These are phyloP conservation scores for Ophion ventricosus DNA, from an alignment of 2,888 invertebrate genomes.

Conservation along the genomic window DNA sequence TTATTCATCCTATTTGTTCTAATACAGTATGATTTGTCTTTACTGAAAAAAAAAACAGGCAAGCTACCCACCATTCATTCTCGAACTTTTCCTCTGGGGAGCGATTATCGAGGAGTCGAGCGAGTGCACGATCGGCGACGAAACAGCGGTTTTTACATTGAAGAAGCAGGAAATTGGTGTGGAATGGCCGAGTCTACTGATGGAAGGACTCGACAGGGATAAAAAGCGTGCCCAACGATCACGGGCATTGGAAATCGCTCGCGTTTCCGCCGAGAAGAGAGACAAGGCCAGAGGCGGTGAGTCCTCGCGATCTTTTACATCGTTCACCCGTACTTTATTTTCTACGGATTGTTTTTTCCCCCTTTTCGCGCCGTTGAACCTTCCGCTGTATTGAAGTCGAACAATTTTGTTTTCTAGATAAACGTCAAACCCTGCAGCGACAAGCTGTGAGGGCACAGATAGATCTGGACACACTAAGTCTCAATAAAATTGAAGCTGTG, in stretches of 20 bases:
- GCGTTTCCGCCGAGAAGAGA: conserved; percentile 85
- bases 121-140: conserved; percentile 87
- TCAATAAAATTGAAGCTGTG: conserved; percentile 87
- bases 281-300: conserved; percentile 84
- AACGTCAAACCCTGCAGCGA: conserved; percentile 85
- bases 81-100: conserved; percentile 89
- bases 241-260: conserved; percentile 85
- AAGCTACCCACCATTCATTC: conserved; percentile 89
- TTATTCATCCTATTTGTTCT: not conserved
- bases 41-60: conserved; percentile 81
- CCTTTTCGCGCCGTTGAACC: conserved; percentile 5
- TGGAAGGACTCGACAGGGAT: conserved; percentile 85
- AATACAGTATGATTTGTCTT: conserved; percentile 18
- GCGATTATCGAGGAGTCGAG: conserved; percentile 87
- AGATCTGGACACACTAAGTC: conserved; percentile 85
- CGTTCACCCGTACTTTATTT: conserved; percentile 23
- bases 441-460: conserved; percentile 87
- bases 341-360: conserved; percentile 15
- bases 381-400: conserved; percentile 14
- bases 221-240: conserved; percentile 86
- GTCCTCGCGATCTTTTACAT: conserved; percentile 19
- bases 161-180: conserved; percentile 85
- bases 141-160: conserved; percentile 88
- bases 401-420: conserved; percentile 76
- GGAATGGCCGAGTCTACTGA: conserved; percentile 85